Evolutionary conservation across 2,888 invertebrate genomes (phyloP).

Genomic region (Erebia palarica): DNA sequence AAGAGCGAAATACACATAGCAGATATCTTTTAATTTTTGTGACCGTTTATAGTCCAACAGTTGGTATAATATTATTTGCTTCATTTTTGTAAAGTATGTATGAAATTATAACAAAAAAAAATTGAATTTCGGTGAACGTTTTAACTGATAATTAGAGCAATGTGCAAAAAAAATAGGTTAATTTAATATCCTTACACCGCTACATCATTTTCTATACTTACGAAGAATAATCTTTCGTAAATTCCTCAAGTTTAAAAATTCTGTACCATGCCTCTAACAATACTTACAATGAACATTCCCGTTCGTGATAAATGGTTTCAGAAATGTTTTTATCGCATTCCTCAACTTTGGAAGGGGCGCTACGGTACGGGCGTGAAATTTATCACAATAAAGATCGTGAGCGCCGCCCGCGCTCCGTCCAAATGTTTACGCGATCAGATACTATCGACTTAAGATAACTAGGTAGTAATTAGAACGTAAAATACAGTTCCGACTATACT

Average conservation of each 20-base stretch:
- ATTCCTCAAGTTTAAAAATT: neutral
- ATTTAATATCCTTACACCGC: no score
- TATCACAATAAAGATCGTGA: conserved; percentile 67
- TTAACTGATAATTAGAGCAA: no score
- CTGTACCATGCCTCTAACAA: conserved; percentile 24
- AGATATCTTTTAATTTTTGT: no score
- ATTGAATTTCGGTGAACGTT: no score
- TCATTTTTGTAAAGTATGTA: no score
- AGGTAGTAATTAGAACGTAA: conserved; percentile 32
- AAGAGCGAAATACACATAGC: no score
- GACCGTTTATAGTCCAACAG: no score
- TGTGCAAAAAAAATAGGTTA: no score
- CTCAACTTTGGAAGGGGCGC: conserved; percentile 47
- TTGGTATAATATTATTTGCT: no score
- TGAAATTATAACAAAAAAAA: no score
- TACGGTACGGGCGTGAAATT: conserved; percentile 61
- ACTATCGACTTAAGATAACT: conserved; percentile 36
- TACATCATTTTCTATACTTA: no score
- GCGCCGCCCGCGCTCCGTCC: conserved; percentile 52
- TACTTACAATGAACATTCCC: conserved; percentile 37
- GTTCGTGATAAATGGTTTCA: conserved; percentile 35
- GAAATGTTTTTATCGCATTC: conserved; percentile 42
- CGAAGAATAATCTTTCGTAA: no score
- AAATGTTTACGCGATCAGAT: conserved; percentile 69
- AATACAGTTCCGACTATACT: neutral